Evolutionary conservation across 1,140 invertebrate genomes (phyloP).

Genomic region (Triops longicaudatus): DNA sequence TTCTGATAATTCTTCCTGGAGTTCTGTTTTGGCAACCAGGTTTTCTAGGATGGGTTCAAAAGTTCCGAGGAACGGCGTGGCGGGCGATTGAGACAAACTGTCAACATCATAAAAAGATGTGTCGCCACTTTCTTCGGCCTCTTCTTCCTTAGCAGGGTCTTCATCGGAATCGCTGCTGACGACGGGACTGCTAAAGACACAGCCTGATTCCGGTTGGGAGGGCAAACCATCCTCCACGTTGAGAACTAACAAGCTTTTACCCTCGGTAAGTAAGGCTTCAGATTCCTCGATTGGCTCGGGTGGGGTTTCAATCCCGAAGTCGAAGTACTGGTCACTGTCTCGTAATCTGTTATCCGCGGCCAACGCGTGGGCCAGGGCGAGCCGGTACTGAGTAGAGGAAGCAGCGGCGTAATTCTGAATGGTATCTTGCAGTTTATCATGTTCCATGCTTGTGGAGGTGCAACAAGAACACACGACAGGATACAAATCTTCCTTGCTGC

Average conservation of each 20-base stretch:
- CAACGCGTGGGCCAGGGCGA: background rate
- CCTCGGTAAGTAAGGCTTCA: slow-evolving; percentile 24
- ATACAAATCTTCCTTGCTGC: slow-evolving; percentile 1
- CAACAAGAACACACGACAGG: background rate
- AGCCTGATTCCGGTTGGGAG: slow-evolving; percentile 44
- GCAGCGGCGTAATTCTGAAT: background rate
- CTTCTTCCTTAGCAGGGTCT: slow-evolving; percentile 28
- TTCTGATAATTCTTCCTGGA: background rate
- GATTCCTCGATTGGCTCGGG: slow-evolving; percentile 20
- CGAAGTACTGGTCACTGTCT: slow-evolving; percentile 28
- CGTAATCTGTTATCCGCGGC: slow-evolving; percentile 14
- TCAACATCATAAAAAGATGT: slow-evolving; percentile 26
- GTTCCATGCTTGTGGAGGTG: background rate
- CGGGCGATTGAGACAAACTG: slow-evolving; percentile 26
- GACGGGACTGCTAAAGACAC: slow-evolving; percentile 39
- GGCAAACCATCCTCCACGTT: slow-evolving; percentile 27
- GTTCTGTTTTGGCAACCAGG: background rate
- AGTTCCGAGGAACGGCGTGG: background rate
- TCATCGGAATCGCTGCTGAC: slow-evolving; percentile 27
- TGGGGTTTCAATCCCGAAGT: slow-evolving; percentile 27
- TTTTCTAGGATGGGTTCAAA: background rate
- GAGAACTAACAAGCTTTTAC: slow-evolving; percentile 31
- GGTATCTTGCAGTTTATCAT: background rate
- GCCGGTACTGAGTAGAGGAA: background rate
- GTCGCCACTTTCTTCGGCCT: slow-evolving; percentile 31